These are phyloP conservation scores for Dastarcus helophoroides DNA, from an alignment of 2,888 invertebrate species.

Conservation along the genomic window DNA sequence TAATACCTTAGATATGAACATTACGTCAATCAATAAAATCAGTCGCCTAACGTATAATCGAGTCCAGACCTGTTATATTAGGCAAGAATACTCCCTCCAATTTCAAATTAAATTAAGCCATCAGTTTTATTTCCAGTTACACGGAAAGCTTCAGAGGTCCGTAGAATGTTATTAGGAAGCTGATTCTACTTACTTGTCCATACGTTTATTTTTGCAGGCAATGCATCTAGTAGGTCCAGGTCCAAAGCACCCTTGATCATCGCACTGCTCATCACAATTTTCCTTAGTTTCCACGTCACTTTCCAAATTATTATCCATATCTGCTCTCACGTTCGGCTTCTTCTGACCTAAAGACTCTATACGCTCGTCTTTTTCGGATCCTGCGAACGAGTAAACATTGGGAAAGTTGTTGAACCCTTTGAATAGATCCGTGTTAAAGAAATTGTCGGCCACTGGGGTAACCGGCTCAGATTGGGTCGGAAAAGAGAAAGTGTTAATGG, in stretches of 20 bases:
- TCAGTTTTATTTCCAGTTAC: too few species aligned
- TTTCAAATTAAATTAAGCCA: too few species aligned
- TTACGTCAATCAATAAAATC: too few species aligned
- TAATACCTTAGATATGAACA: too few species aligned
- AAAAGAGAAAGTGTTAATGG: constrained; percentile 48
- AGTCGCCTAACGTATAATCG: too few species aligned
- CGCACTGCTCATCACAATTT: constrained; percentile 77
- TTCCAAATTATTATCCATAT: constrained; percentile 26
- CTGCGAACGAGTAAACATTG: constrained; percentile 64
- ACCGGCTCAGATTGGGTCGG: constrained; percentile 53
- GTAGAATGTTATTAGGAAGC: too few species aligned
- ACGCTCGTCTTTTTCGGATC: constrained; percentile 67
- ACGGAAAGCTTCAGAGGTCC: too few species aligned
- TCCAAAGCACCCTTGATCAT: constrained; percentile 75
- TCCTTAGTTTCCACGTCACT: constrained; percentile 33
- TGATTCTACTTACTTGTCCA: constrained; percentile 61
- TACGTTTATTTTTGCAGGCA: constrained; percentile 66
- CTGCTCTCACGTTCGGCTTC: constrained; percentile 40
- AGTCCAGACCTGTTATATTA: too few species aligned
- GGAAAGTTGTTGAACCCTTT: constrained; percentile 64
- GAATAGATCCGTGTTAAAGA: constrained; percentile 59
- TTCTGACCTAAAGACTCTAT: constrained; percentile 61
- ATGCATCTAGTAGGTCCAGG: constrained; percentile 76
- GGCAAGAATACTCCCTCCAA: too few species aligned
- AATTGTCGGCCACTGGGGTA: constrained; percentile 48